phyloP scores from a whole-genome alignment of 2,888 invertebrate genomes.

The Macaria notata region DNA sequence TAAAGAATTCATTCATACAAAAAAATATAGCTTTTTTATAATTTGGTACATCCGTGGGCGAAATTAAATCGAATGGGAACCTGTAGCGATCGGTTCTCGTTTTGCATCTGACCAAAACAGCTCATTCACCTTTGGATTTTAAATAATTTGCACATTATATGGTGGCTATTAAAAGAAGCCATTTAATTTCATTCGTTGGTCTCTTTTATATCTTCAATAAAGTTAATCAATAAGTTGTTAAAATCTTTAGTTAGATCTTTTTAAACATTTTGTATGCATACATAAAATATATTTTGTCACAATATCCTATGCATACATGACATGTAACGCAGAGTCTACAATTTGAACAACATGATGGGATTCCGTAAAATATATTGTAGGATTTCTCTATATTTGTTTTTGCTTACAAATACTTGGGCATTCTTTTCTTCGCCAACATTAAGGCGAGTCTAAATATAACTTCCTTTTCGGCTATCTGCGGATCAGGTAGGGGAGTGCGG shows the following conservation, averaged over 20 bases:
- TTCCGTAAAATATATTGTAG: no score
- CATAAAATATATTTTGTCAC: no score
- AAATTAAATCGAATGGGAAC: conserved; percentile 46
- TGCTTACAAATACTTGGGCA: no score
- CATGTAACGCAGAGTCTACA: no score
- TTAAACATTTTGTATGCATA: no score
- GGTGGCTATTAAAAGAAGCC: background rate
- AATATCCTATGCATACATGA: no score
- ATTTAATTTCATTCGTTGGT: background rate
- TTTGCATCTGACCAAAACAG: conserved; percentile 44
- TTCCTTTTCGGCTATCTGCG: conserved; percentile 53
- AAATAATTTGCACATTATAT: conserved; percentile 32
- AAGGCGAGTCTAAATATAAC: conserved; percentile 17
- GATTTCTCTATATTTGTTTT: no score
- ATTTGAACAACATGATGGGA: no score
- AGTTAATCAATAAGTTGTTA: background rate
- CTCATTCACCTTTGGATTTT: conserved; percentile 36
- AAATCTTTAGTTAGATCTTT: no score
- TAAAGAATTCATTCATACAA: conserved; percentile 16
- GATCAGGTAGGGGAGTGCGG: conserved; percentile 38
- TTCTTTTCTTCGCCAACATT: no score
- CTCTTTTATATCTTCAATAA: conserved; percentile 1
- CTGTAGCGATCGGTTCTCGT: conserved; percentile 41
- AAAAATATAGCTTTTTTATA: conserved; percentile 19
- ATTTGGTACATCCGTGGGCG: conserved; percentile 41